Evolutionary conservation across 2,113 vertebrate genomes (phyloP).

Genomic region (Deroptyus accipitrinus): DNA sequence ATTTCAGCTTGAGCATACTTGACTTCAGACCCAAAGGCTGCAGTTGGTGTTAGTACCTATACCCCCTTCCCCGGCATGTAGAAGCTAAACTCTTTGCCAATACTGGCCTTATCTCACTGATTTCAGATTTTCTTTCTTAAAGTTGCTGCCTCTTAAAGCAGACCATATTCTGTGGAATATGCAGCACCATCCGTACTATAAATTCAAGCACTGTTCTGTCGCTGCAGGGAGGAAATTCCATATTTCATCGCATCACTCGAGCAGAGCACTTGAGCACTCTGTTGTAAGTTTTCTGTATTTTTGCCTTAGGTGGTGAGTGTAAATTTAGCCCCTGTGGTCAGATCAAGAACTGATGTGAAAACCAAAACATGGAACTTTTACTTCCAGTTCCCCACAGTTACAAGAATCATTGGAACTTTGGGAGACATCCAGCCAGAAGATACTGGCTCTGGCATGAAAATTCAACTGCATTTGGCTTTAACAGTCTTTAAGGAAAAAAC

Average conservation of each 20-base stretch:
- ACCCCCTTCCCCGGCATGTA: neutral
- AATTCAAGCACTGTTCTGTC: neutral
- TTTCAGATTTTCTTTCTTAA: neutral
- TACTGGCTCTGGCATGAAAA: neutral
- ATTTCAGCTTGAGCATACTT: neutral
- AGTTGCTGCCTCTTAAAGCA: neutral
- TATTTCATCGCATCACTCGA: neutral
- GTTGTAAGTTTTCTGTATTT: neutral
- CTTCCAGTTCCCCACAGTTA: neutral
- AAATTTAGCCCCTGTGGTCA: neutral
- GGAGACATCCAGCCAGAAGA: neutral
- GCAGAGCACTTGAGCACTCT: neutral
- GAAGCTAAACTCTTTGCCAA: neutral
- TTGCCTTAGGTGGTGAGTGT: neutral
- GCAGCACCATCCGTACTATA: neutral
- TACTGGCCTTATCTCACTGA: neutral
- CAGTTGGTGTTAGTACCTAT: too few species aligned
- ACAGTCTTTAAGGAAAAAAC: neutral
- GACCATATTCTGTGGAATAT: neutral
- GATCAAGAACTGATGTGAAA: neutral
- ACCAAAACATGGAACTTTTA: neutral
- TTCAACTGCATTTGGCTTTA: too few species aligned
- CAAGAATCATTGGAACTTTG: neutral
- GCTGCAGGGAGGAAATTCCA: neutral
- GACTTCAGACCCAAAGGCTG: neutral